Conservation (phyloP, 1,140 invertebrate species). For the Conus betulinus region DNA sequence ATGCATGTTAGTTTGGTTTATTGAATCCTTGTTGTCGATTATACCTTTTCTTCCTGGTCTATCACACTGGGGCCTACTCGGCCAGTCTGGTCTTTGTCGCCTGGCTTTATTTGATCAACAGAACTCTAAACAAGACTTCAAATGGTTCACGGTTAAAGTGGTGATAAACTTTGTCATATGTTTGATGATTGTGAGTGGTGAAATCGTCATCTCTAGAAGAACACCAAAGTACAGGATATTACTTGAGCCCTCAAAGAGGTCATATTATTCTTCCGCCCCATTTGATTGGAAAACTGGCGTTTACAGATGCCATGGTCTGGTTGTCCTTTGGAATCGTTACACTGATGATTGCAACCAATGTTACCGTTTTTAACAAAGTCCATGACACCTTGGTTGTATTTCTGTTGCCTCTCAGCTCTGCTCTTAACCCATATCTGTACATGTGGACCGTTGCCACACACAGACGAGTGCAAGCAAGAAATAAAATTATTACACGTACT, state of each 20-base stretch:
- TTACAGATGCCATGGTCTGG: slow-evolving; percentile 55
- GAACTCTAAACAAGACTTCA: slow-evolving; percentile 44
- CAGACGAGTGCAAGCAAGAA: not conserved
- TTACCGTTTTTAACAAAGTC: not conserved
- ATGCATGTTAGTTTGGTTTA: slow-evolving; percentile 36
- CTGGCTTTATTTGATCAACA: slow-evolving; percentile 40
- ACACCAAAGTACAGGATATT: slow-evolving; percentile 29
- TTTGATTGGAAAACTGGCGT: slow-evolving; percentile 37
- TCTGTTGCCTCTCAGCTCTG: slow-evolving; percentile 21
- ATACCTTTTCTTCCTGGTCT: slow-evolving; percentile 43
- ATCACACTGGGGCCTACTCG: slow-evolving; percentile 51
- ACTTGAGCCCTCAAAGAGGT: slow-evolving; percentile 2
- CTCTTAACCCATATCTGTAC: not conserved
- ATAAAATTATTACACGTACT: not conserved
- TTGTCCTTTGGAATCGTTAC: slow-evolving; percentile 52
- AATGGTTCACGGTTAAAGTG: slow-evolving; percentile 46
- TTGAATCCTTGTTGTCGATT: slow-evolving; percentile 31
- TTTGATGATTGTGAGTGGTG: slow-evolving; percentile 47
- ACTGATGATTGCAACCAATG: slow-evolving; percentile 17
- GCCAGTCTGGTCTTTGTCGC: slow-evolving; percentile 54
- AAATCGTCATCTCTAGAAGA: slow-evolving; percentile 44
- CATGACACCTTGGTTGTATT: not conserved
- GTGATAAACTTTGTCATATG: slow-evolving; percentile 49
- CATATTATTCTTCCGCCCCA: slow-evolving; percentile 40
- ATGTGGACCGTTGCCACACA: not conserved